Evolutionary conservation across 2,113 vertebrate genomes (phyloP).

Genomic region (Dipodomys merriami): DNA sequence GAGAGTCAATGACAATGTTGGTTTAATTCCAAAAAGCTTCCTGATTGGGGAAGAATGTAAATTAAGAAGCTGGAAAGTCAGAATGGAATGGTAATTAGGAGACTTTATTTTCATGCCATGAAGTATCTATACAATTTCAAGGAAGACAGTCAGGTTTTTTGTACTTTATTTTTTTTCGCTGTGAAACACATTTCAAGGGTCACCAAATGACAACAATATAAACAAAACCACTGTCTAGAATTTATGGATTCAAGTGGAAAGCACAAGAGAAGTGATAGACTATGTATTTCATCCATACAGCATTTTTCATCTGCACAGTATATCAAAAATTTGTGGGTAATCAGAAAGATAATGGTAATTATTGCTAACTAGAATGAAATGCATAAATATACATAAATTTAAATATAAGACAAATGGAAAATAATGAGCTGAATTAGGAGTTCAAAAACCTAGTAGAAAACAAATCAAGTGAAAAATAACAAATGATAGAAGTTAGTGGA

Average conservation of each 20-base stretch:
- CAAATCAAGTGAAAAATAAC: background rate
- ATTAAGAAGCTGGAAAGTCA: slow-evolving; percentile 35
- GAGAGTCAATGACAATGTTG: slow-evolving; percentile 49
- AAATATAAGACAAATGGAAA: slow-evolving; percentile 40
- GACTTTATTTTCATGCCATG: slow-evolving; percentile 24
- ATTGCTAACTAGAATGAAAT: slow-evolving; percentile 41
- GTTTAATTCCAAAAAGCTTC: slow-evolving; percentile 51
- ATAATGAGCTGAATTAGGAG: background rate
- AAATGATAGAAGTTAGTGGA: background rate
- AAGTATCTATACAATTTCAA: slow-evolving; percentile 25
- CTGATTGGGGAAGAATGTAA: slow-evolving; percentile 19
- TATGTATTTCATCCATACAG: background rate
- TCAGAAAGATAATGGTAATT: slow-evolving; percentile 24
- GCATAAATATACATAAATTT: background rate
- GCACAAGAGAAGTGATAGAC: slow-evolving; percentile 18
- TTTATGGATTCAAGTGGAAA: slow-evolving; percentile 12
- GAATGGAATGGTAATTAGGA: background rate
- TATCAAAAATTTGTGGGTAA: background rate
- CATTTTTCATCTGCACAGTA: background rate
- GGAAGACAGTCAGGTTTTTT: slow-evolving; percentile 16
- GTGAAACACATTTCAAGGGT: background rate
- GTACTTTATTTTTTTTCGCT: slow-evolving; percentile 5
- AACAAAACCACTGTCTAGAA: background rate
- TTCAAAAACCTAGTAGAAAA: background rate
- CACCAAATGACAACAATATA: slow-evolving; percentile 8